Conservation (phyloP, 1,140 invertebrate species). For the Pinna nobilis region DNA sequence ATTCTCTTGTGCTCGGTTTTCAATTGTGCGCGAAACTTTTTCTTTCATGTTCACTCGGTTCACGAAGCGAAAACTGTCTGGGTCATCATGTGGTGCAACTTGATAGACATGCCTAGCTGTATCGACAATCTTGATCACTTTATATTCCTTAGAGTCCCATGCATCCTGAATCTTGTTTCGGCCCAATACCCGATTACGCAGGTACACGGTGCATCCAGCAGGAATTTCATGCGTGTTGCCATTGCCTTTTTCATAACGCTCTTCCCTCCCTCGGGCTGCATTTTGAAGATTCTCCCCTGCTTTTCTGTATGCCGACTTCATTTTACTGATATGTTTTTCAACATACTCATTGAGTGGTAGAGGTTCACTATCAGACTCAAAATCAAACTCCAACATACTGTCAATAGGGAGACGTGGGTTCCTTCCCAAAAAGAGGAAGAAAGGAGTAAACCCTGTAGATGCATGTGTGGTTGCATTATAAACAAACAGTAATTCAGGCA, state of each 20-base stretch:
- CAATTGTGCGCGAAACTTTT: not conserved
- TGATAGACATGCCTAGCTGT: not conserved
- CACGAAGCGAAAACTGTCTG: not conserved
- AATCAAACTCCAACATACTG: slow-evolving; percentile 14
- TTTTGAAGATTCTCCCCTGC: slow-evolving; percentile 22
- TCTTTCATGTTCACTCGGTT: not conserved
- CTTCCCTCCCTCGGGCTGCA: not conserved
- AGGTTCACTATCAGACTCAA: not conserved
- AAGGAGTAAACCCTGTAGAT: slow-evolving; percentile 38
- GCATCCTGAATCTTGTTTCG: slow-evolving; percentile 23
- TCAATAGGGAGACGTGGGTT: slow-evolving; percentile 35
- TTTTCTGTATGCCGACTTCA: slow-evolving; percentile 25
- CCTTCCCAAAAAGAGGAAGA: slow-evolving; percentile 42
- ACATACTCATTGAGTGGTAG: not conserved
- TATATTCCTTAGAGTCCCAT: slow-evolving; percentile 6
- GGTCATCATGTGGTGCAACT: not conserved
- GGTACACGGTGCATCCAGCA: slow-evolving; percentile 6
- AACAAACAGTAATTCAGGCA: slow-evolving; percentile 40
- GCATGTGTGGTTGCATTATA: slow-evolving; percentile 44
- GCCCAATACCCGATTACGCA: not conserved
- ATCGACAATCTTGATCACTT: slow-evolving; percentile 1
- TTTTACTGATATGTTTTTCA: not conserved
- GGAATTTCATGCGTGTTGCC: not conserved
- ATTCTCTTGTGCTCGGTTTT: not conserved
- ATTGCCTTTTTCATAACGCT: not conserved